phyloP scores from a whole-genome alignment of 2,797 vertebrate species.

The Chelon auratus region DNA sequence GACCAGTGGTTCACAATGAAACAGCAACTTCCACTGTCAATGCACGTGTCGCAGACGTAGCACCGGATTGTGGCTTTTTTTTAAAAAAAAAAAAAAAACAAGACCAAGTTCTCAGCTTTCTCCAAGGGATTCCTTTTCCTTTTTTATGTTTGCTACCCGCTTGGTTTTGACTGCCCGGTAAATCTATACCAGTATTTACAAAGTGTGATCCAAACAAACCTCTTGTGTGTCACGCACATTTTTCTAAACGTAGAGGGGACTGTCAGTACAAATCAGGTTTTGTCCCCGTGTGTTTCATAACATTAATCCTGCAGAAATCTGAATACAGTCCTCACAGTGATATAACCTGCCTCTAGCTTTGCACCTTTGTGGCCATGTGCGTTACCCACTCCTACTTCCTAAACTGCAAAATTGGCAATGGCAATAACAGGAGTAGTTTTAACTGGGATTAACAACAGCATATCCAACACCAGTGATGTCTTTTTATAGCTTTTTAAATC shows the following conservation, averaged over 20 bases:
- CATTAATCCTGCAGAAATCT: neutral
- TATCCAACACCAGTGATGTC: neutral
- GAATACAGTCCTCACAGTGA: neutral
- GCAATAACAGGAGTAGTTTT: neutral
- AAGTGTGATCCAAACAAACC: neutral
- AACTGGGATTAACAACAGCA: neutral
- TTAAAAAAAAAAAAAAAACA: slow-evolving; percentile 20
- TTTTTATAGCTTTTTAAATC: neutral
- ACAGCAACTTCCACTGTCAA: slow-evolving; percentile 4
- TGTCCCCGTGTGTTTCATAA: neutral
- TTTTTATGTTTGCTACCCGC: neutral
- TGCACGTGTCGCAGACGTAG: slow-evolving; percentile 2
- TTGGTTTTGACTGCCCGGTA: neutral
- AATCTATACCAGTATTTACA: neutral
- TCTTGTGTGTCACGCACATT: neutral
- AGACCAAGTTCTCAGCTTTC: neutral
- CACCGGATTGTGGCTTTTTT: neutral
- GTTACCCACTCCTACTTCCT: neutral
- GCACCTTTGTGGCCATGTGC: neutral
- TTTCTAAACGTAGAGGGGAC: neutral
- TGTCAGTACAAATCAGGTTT: too few relatives aligned
- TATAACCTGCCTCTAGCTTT: neutral
- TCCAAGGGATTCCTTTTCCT: neutral
- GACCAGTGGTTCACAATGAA: slow-evolving; percentile 3
- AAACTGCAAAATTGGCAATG: neutral